Evolutionary conservation across 2,797 vertebrate species (phyloP).

Genomic region (Peromyscus attwateri): DNA sequence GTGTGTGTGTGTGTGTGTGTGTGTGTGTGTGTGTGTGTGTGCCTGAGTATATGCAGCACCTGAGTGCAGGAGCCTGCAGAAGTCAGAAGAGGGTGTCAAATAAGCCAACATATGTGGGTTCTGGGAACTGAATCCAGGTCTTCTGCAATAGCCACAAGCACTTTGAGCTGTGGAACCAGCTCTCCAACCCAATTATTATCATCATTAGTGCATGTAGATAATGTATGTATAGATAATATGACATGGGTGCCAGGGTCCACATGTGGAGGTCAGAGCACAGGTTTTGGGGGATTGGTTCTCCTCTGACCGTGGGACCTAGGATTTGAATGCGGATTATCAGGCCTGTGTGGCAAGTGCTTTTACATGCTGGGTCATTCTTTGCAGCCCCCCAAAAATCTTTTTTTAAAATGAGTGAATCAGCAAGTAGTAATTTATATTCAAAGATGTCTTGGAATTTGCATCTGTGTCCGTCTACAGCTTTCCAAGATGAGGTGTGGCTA

Average conservation of each 20-base stretch:
- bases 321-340: not conserved
- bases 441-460: not conserved
- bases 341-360: not conserved
- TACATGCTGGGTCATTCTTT: not conserved
- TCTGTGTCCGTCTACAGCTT: not conserved
- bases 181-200: not conserved
- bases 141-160: not conserved
- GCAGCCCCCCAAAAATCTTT: too few species aligned
- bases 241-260: too few species aligned
- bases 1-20: not conserved
- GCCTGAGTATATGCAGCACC: too few species aligned
- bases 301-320: not conserved
- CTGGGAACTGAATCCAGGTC: not conserved
- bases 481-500: not conserved
- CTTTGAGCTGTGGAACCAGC: not conserved
- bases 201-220: too few species aligned
- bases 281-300: not conserved
- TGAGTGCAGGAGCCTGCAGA: not conserved
- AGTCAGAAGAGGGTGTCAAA: not conserved
- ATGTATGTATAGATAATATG: too few species aligned
- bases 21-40: not conserved
- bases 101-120: not conserved
- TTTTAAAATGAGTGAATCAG: not conserved
- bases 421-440: not conserved
- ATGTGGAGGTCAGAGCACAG: not conserved